These are phyloP conservation scores for Mystacides longicornis DNA, from an alignment of 2,888 invertebrate species.

Conservation along the genomic window DNA sequence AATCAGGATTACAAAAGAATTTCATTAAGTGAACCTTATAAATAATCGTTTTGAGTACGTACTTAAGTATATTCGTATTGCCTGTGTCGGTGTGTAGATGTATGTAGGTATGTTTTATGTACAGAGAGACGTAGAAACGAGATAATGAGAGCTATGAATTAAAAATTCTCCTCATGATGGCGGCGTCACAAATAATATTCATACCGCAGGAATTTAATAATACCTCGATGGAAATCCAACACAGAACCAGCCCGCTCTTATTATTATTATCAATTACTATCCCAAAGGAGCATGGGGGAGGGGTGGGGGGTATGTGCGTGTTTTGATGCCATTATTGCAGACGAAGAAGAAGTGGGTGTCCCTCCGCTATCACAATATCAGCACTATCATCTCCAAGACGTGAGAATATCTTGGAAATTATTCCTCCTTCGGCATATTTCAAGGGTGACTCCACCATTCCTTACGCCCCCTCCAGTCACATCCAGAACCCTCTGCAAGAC, in stretches of 20 bases:
- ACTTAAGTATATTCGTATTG: too few species aligned
- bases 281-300: not conserved
- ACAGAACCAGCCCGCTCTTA: too few species aligned
- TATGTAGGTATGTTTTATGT: too few species aligned
- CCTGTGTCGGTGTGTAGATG: too few species aligned
- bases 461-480: not conserved
- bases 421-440: not conserved
- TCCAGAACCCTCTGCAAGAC: not conserved
- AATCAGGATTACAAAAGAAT: too few species aligned
- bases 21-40: too few species aligned
- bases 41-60: too few species aligned
- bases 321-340: not conserved
- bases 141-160: too few species aligned
- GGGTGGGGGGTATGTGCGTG: not conserved
- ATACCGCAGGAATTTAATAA: not conserved
- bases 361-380: not conserved
- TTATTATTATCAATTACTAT: conserved; percentile 1
- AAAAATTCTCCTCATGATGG: not conserved
- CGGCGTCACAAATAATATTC: not conserved
- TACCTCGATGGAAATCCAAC: too few species aligned
- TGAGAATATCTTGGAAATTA: conserved; percentile 1
- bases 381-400: not conserved
- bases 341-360: too few species aligned
- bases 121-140: too few species aligned
- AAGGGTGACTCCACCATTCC: not conserved